Evolutionary conservation across 2,113 vertebrate genomes (phyloP).

Genomic region (Festucalex cinctus): DNA sequence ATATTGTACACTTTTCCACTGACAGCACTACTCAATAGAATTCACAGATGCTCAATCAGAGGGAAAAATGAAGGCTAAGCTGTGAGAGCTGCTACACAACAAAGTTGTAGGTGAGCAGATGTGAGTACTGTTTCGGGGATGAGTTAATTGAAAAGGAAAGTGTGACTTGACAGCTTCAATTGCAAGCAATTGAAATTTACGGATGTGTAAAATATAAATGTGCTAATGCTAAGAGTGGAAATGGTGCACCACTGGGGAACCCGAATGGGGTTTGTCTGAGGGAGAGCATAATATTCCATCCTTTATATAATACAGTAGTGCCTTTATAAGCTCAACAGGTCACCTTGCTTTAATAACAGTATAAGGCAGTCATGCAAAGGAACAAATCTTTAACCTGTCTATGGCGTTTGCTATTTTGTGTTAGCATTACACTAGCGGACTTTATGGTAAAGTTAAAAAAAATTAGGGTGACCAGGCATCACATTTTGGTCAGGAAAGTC

Average conservation of each 20-base stretch:
- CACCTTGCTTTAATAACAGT: too few species aligned
- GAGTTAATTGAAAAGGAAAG: neutral
- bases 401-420: neutral
- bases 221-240: neutral
- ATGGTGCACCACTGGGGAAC: neutral
- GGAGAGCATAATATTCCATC: neutral
- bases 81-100: conserved; percentile 2
- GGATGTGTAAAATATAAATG: conserved; percentile 21
- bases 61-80: conserved; percentile 3
- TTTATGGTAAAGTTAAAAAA: neutral
- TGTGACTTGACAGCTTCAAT: conserved; percentile 3
- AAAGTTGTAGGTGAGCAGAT: conserved; percentile 12
- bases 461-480: too few species aligned
- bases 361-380: neutral
- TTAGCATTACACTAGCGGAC: neutral
- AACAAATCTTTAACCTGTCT: neutral
- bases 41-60: conserved; percentile 11
- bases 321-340: too few species aligned
- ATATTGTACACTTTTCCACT: conserved; percentile 9
- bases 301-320: neutral
- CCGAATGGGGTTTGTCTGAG: neutral
- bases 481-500: too few species aligned
- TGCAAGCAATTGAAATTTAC: neutral
- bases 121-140: conserved; percentile 15
- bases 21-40: conserved; percentile 19